Conservation (phyloP, 2,888 invertebrate genomes). For the Plebejus melissa region DNA sequence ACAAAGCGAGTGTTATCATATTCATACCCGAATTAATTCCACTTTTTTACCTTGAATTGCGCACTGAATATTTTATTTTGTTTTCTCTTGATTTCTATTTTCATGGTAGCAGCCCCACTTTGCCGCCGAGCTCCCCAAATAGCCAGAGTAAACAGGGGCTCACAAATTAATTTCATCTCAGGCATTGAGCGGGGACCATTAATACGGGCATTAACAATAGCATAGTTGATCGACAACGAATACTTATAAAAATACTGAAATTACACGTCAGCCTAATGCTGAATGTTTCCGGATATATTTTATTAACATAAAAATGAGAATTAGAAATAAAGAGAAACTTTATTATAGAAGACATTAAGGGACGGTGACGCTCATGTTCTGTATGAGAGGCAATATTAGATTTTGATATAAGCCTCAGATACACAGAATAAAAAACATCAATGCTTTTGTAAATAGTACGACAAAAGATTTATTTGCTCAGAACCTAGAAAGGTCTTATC, state of each 20-base stretch:
- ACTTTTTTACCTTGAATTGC: constrained; percentile 34
- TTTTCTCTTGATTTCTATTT: constrained; percentile 36
- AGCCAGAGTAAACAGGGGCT: constrained; percentile 37
- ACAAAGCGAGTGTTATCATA: constrained; percentile 14
- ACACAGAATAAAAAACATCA: too few relatives aligned
- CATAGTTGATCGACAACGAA: constrained; percentile 12
- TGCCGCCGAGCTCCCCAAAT: constrained; percentile 29
- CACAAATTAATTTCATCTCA: constrained; percentile 24
- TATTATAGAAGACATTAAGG: too few relatives aligned
- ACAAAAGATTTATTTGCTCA: too few relatives aligned
- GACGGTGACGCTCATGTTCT: too few relatives aligned
- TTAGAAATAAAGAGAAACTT: too few relatives aligned
- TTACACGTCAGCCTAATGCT: not conserved
- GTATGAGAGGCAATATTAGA: too few relatives aligned
- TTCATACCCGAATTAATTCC: constrained; percentile 30
- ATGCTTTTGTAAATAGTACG: too few relatives aligned
- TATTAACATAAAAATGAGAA: too few relatives aligned
- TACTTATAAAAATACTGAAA: not conserved
- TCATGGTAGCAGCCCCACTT: constrained; percentile 35
- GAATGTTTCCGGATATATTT: not conserved
- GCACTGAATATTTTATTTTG: constrained; percentile 38
- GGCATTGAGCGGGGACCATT: constrained; percentile 7
- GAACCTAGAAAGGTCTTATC: too few relatives aligned
- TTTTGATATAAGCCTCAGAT: too few relatives aligned
- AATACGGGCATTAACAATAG: constrained; percentile 22